A percentile compares a stretch with the other conserved stretches of the same genome.
These are phyloP conservation scores for Caenorhabditis virilis DNA, from an alignment of 2,888 invertebrate genomes.

Conservation along the genomic window DNA sequence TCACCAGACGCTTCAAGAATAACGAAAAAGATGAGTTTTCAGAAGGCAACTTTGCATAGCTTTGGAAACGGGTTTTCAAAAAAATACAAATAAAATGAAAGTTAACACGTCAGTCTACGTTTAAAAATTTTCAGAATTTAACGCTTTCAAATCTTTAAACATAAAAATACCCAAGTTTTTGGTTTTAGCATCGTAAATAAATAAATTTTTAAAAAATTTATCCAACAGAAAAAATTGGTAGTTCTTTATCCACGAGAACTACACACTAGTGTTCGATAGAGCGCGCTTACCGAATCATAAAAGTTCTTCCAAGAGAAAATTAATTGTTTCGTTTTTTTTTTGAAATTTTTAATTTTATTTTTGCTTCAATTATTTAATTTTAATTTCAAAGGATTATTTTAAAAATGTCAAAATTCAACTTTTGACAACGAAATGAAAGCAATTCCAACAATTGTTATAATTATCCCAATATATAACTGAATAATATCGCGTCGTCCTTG, in stretches of 20 bases:
- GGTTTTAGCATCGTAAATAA: background rate
- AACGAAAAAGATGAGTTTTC: too few species aligned
- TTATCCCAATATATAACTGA: constrained; percentile 37
- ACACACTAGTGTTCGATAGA: constrained; percentile 5
- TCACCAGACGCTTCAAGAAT: too few species aligned
- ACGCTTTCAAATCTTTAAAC: too few species aligned
- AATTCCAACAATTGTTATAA: constrained; percentile 43
- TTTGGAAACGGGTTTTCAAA: too few species aligned
- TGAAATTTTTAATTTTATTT: background rate
- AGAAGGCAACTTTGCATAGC: too few species aligned
- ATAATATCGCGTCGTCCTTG: constrained; percentile 45
- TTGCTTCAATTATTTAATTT: background rate
- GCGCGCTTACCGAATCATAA: constrained; percentile 11
- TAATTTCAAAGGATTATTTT: background rate
- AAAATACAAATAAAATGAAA: too few species aligned
- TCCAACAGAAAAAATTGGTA: background rate
- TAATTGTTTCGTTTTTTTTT: background rate
- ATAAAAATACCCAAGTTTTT: too few species aligned
- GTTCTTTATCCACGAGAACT: too few species aligned
- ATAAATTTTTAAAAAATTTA: background rate
- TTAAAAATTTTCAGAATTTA: too few species aligned
- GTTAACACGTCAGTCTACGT: too few species aligned
- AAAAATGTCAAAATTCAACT: constrained; percentile 41
- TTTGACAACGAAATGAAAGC: constrained; percentile 50
- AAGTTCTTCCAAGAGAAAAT: background rate